phyloP scores from a whole-genome alignment of 1,140 invertebrate genomes.

The Trichoplusia ni region DNA sequence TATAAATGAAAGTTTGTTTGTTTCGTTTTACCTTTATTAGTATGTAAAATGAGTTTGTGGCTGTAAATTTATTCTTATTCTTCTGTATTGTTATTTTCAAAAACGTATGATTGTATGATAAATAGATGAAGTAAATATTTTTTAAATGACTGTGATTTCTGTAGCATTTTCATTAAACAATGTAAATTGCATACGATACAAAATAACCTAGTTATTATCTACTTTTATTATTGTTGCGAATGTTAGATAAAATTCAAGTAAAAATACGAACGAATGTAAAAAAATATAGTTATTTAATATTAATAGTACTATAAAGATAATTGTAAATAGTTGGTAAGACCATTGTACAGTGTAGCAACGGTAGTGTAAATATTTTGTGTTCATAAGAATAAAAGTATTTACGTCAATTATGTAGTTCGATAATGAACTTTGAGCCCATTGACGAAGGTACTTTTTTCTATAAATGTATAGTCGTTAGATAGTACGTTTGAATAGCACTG shows the following conservation, averaged over 20 bases:
- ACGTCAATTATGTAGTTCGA: slow-evolving; percentile 58
- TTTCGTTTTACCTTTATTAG: too few species aligned
- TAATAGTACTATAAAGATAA: not conserved
- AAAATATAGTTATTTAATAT: not conserved
- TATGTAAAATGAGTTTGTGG: too few species aligned
- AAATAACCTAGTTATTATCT: too few species aligned
- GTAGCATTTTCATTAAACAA: too few species aligned
- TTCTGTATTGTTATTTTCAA: too few species aligned
- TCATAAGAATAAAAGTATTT: slow-evolving; percentile 59
- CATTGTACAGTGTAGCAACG: slow-evolving; percentile 11
- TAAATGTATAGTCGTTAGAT: slow-evolving; percentile 37
- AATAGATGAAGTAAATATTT: too few species aligned
- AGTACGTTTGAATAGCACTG: slow-evolving; percentile 29
- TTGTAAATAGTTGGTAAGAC: slow-evolving; percentile 23
- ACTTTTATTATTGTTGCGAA: too few species aligned
- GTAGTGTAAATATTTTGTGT: slow-evolving; percentile 33
- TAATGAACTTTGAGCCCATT: slow-evolving; percentile 68
- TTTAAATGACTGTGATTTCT: too few species aligned
- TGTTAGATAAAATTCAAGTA: slow-evolving; percentile 18
- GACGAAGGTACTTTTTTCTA: slow-evolving; percentile 61
- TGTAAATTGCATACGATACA: too few species aligned
- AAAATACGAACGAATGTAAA: not conserved
- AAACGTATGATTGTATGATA: too few species aligned
- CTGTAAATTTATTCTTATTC: too few species aligned
- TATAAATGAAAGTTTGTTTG: too few species aligned